phyloP scores from a whole-genome alignment of 1,140 invertebrate species.

The Mesaphorura yosii region DNA sequence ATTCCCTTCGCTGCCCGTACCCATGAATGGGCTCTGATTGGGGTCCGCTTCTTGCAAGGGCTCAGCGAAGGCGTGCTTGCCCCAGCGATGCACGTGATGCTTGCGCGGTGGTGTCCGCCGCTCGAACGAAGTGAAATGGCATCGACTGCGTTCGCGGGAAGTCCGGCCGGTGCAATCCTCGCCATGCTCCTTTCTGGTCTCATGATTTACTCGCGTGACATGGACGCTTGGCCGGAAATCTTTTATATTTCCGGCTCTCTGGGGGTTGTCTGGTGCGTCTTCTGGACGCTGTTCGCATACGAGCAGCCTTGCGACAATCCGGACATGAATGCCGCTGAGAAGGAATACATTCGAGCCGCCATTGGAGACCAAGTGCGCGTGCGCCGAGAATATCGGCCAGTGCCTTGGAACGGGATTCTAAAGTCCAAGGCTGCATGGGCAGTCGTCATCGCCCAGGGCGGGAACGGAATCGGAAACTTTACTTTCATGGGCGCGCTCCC shows the following conservation, averaged over 20 bases:
- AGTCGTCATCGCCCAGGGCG: no score
- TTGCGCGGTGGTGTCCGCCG: constrained; percentile 2
- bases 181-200: not conserved
- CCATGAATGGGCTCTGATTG: constrained; percentile 47
- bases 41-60: constrained; percentile 62
- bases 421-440: no score
- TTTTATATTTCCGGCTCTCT: constrained; percentile 49
- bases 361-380: no score
- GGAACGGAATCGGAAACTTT: no score
- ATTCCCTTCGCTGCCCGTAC: constrained; percentile 50
- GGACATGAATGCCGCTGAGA: constrained; percentile 65
- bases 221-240: constrained; percentile 1
- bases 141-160: not conserved
- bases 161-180: not conserved
- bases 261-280: constrained; percentile 65
- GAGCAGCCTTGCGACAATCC: constrained; percentile 77
- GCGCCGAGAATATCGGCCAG: no score
- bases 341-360: constrained; percentile 58
- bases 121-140: constrained; percentile 3
- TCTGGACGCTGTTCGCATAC: constrained; percentile 73
- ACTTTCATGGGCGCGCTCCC: no score
- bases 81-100: not conserved
- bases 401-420: no score
- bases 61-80: constrained; percentile 45
- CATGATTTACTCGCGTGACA: not conserved